Evolutionary conservation across 2,888 invertebrate genomes (phyloP).

Genomic region (Eurois occulta): DNA sequence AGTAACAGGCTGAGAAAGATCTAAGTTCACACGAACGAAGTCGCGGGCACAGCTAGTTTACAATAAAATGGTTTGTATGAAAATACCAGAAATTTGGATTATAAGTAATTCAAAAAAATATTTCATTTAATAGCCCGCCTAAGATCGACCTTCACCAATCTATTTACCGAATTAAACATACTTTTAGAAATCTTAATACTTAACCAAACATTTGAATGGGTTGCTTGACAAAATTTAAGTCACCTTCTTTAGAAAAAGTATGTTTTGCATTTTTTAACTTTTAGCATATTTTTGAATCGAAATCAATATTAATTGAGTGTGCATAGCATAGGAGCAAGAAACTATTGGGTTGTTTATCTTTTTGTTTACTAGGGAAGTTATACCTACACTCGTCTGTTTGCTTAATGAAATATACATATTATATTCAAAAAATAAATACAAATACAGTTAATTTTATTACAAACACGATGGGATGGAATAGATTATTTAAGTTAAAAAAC

Average conservation of each 20-base stretch:
- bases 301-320: neutral
- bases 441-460: too few species aligned
- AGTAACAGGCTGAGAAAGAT: too few species aligned
- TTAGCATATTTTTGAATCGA: neutral
- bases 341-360: neutral
- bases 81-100: conserved; percentile 40
- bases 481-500: too few species aligned
- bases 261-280: neutral
- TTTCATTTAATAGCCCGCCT: neutral
- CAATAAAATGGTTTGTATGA: conserved; percentile 39
- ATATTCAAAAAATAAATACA: neutral
- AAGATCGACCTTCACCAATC: neutral
- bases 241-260: neutral
- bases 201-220: neutral
- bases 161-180: neutral
- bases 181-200: neutral
- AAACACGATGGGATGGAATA: too few species aligned
- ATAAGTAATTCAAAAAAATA: neutral
- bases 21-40: too few species aligned
- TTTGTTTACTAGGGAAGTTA: neutral
- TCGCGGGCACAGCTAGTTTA: too few species aligned
- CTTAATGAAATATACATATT: neutral
- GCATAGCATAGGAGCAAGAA: neutral
- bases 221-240: neutral
- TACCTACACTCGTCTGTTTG: neutral